These are phyloP conservation scores for Dolichallabes microphthalmus DNA, from an alignment of 2,113 vertebrate genomes.

Conservation along the genomic window DNA sequence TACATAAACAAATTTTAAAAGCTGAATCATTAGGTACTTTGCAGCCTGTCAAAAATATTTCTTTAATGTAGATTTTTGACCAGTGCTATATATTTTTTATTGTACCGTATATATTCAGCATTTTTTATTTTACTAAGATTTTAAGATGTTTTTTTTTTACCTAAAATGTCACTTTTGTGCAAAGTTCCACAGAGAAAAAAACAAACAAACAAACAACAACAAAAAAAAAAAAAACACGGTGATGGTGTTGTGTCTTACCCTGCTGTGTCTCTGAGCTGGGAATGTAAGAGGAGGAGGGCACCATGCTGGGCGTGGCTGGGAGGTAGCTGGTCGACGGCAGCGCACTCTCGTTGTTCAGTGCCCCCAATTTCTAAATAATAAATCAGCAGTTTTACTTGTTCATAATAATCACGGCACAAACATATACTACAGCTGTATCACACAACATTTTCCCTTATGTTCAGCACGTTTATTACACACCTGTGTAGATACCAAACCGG, in stretches of 20 bases:
- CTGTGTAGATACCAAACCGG: conserved; percentile 94
- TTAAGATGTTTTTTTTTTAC: no score
- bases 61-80: no score
- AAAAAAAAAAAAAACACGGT: neutral
- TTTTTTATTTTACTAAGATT: no score
- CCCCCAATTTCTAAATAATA: conserved; percentile 86
- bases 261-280: conserved; percentile 86
- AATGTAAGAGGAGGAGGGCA: conserved; percentile 92
- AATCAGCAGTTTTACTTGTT: neutral
- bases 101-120: no score
- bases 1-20: no score
- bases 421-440: no score
- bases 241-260: conserved; percentile 56
- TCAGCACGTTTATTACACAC: conserved; percentile 60
- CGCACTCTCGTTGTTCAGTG: conserved; percentile 86
- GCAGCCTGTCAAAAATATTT: no score
- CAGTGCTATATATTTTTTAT: no score
- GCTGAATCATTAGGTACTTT: no score
- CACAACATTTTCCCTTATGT: neutral
- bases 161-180: neutral
- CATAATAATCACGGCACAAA: neutral
- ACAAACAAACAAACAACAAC: no score
- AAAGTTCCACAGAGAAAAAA: no score
- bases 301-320: conserved; percentile 93
- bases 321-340: conserved; percentile 97